Evolutionary conservation across 2,888 invertebrate genomes (phyloP).

Genomic region (Prenolepis imparis): DNA sequence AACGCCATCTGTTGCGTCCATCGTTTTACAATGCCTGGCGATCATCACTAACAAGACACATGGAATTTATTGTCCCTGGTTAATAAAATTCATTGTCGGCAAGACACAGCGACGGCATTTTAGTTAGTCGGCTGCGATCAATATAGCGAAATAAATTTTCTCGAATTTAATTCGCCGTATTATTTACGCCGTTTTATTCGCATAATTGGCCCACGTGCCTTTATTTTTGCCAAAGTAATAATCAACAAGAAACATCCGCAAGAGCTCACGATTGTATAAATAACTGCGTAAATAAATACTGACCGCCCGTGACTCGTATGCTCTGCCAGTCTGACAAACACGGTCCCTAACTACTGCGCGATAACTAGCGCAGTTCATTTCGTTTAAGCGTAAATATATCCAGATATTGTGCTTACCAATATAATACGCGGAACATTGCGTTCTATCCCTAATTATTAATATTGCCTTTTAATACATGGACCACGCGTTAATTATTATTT

Average conservation of each 20-base stretch:
- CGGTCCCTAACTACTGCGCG: conserved; percentile 30
- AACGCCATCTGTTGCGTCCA: conserved; percentile 71
- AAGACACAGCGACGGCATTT: conserved; percentile 58
- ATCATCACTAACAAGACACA: conserved; percentile 67
- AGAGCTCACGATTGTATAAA: conserved; percentile 42
- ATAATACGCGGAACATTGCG: background rate
- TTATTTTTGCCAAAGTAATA: conserved; percentile 37
- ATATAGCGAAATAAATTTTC: conserved; percentile 56
- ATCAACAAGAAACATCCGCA: conserved; percentile 39
- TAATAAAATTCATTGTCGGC: conserved; percentile 69
- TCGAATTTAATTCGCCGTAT: conserved; percentile 53
- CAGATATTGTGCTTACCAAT: conserved; percentile 29
- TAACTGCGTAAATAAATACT: conserved; percentile 55
- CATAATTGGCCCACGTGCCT: conserved; percentile 12
- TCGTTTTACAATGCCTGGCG: conserved; percentile 63
- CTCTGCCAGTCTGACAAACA: conserved; percentile 29
- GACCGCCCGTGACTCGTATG: conserved; percentile 16
- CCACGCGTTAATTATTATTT: conserved; percentile 18
- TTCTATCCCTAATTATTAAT: conserved; percentile 32
- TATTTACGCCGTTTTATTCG: background rate
- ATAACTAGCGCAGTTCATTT: conserved; percentile 40
- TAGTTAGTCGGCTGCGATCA: conserved; percentile 49
- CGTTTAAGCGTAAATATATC: conserved; percentile 41
- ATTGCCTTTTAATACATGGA: conserved; percentile 7
- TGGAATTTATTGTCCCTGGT: conserved; percentile 65